These are phyloP conservation scores for Graphium colonna DNA, from an alignment of 2,888 invertebrate genomes.

Conservation along the genomic window DNA sequence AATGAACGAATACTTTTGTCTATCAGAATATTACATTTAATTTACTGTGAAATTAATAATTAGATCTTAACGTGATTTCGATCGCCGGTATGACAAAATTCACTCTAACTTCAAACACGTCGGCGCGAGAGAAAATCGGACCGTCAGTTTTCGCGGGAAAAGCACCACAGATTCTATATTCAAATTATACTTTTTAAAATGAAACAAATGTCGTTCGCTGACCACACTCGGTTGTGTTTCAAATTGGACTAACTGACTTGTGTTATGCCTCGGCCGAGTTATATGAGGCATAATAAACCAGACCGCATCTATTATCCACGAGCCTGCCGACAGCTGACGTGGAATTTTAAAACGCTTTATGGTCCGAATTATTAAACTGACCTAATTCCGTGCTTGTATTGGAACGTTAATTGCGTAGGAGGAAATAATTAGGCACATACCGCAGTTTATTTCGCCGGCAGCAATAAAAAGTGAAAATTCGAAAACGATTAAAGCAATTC, in stretches of 20 bases:
- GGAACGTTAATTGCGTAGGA: constrained; percentile 51
- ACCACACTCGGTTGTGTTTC: constrained; percentile 70
- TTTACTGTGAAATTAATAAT: too few species aligned
- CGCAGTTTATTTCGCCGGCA: not conserved
- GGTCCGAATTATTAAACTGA: constrained; percentile 54
- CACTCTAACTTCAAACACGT: constrained; percentile 1
- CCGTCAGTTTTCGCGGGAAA: constrained; percentile 19
- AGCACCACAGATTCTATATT: constrained; percentile 25
- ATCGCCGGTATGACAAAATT: too few species aligned
- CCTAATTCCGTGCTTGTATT: constrained; percentile 53
- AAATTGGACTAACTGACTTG: constrained; percentile 69
- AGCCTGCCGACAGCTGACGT: constrained; percentile 63
- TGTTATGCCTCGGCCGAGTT: constrained; percentile 55
- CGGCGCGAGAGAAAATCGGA: not conserved
- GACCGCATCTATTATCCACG: constrained; percentile 74
- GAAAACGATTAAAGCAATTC: too few species aligned
- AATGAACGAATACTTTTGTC: too few species aligned
- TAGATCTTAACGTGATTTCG: too few species aligned
- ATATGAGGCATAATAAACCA: constrained; percentile 75
- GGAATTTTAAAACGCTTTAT: constrained; percentile 71
- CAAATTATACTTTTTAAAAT: constrained; percentile 30
- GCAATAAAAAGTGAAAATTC: too few species aligned
- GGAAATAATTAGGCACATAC: constrained; percentile 35
- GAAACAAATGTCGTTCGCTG: constrained; percentile 40
- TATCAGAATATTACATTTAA: too few species aligned